Evolutionary conservation across 2,888 invertebrate genomes (phyloP), one percentile per base, ranked within the genome.

Genomic region (Fabriciana adippe): DNA sequence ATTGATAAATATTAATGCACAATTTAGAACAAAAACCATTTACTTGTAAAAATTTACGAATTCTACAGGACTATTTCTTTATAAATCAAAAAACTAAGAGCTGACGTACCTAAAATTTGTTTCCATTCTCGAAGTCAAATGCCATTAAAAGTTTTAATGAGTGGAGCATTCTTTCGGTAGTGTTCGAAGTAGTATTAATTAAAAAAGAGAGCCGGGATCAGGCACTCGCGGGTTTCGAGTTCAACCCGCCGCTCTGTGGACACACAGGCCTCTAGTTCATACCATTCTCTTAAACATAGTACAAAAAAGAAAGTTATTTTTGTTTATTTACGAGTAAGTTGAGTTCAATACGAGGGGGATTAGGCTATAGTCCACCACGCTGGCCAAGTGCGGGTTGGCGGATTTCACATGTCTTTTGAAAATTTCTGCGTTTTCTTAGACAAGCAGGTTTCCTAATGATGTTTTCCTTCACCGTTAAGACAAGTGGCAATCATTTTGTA

Each of bases 131-230:
- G 71, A 85, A 89, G 86, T 89, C 89, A 88, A 89, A 90, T 82
- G 89, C 91, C 90, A 92, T 92, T 92, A 91, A 91, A 92, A 92
- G 79, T 92, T 92, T 90, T 90, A 92, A 92, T 90, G 90, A 89
- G 89, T 86, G 80, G 67, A 88, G 91, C 88, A 91, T 92, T 90
- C 91, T 92, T 90, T 88, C 81, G 81, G 80, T 83, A 83, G 83
- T 86, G 89, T 89, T 90, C 89, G 87, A 90, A 90, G 89, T 87
- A 85, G 91, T 92, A 91, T 92, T 92, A 91, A 92, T 92, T 92
- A 91, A 92, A 91, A 61, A 91, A 86, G 87, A 85, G 85, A 86
- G 85, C 81, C 77, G 72, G 85, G 86, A 89, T 90, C 89, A 85
- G 81, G 81, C 79, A 76, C 78, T 81, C 79, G 80, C 77, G 74